Conservation (phyloP, 2,888 invertebrate genomes). For the Drosophila atripex region DNA sequence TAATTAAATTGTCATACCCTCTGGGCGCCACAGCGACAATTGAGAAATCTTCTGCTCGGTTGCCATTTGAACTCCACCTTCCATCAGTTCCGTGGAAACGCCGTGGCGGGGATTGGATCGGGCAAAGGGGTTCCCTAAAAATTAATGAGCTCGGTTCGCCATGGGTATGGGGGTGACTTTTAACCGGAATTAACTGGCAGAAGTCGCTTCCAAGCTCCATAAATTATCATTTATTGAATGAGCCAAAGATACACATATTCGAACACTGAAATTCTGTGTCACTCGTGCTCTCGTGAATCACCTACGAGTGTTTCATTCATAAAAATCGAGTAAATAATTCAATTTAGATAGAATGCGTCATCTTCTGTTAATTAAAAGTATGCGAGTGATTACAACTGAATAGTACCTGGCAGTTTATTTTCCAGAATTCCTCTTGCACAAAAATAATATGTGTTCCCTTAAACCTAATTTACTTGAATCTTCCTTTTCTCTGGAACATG, state of each 20-base stretch:
- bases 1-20: slow-evolving; percentile 68
- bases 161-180: slow-evolving; percentile 13
- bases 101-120: not conserved
- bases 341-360: slow-evolving; percentile 57
- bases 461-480: too few species aligned
- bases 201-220: slow-evolving; percentile 29
- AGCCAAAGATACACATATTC: slow-evolving; percentile 10
- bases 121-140: slow-evolving; percentile 8
- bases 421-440: not conserved
- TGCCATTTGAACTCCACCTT: slow-evolving; percentile 51
- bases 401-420: slow-evolving; percentile 7
- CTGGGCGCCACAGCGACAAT: slow-evolving; percentile 45
- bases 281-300: slow-evolving; percentile 31
- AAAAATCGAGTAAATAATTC: slow-evolving; percentile 57
- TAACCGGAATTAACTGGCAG: slow-evolving; percentile 39
- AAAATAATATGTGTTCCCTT: not conserved
- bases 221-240: slow-evolving; percentile 41
- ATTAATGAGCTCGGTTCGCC: slow-evolving; percentile 37
- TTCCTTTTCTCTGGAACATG: too few species aligned
- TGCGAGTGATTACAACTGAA: not conserved
- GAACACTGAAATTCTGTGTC: slow-evolving; percentile 12
- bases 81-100: slow-evolving; percentile 9
- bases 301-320: slow-evolving; percentile 50
- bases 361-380: slow-evolving; percentile 46
- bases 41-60: slow-evolving; percentile 49